Base-by-base conservation (phyloP, 2,888 invertebrate genomes). In the Lycaena phlaeas region DNA sequence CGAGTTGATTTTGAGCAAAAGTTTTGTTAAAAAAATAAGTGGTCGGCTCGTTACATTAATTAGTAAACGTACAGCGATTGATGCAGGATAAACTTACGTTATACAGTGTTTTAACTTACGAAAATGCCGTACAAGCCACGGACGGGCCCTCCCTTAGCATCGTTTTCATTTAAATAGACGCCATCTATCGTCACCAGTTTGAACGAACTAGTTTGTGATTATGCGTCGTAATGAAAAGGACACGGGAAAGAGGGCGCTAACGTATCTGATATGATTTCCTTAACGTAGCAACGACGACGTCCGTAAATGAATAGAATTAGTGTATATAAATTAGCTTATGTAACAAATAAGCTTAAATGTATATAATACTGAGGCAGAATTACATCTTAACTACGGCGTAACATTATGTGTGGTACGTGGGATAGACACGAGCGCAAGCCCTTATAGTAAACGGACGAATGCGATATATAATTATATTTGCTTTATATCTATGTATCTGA, bases 361-460 rank as follows among this genome's bases (percentile, higher is more conserved):
- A 81, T 78, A 79, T 84, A 84, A 84, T 84, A 84, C 84, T 84
- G 84, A 82, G 84, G 82, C 82, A 79, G 82, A 82, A 78, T 78
- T 82, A 82, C 82, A 82, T 76, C 81, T 84, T 82, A 84, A 73
- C 81, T 84, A 82, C 82, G 72, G 77, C 77, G 73, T 81, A 79
- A 79, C 73, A 78, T 79, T 81, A 76, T 73, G 73, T 71, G 75
- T 78, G 78, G 76, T 81, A 79, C 78, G 72, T 76, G 79, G 78
- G 76, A 76, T 79, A 82, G 79, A 82, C 78, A 81, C 72, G 84
- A 82, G 84, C 82, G 72, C 75, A 82, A 82, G 82, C 82, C 78
- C 84, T 82, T 82, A 82, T 69, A 71, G 75, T 76, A 78, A 75
- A 79, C 84, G 84, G 84, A 84, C 84, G 84, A 81, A 84, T 84